These are phyloP conservation scores for Scelioninae gen. 2 DNA, from an alignment of 2,888 invertebrate genomes.

Conservation along the genomic window DNA sequence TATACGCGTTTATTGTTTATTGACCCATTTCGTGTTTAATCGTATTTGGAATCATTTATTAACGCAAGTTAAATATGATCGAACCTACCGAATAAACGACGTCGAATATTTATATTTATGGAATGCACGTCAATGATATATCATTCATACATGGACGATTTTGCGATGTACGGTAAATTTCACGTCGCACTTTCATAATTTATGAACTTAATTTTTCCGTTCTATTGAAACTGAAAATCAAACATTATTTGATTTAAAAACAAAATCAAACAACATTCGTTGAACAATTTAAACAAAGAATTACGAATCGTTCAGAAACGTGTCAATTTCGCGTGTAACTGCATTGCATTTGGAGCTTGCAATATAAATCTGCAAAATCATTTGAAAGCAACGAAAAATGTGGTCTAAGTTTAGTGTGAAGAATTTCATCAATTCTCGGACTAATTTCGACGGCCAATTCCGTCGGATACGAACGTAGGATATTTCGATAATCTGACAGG, in stretches of 20 bases:
- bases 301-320: background rate
- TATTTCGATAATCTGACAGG: too few relatives aligned
- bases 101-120: constrained; percentile 25
- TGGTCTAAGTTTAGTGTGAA: too few relatives aligned
- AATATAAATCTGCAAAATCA: too few relatives aligned
- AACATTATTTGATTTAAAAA: background rate
- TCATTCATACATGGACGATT: constrained; percentile 19
- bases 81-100: constrained; percentile 5
- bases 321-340: too few relatives aligned
- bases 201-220: constrained; percentile 18
- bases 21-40: constrained; percentile 5
- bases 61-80: constrained; percentile 27
- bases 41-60: constrained; percentile 18
- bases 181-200: constrained; percentile 8
- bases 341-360: too few relatives aligned
- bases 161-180: constrained; percentile 12
- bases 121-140: constrained; percentile 13
- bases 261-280: background rate
- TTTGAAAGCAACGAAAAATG: too few relatives aligned
- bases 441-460: too few relatives aligned
- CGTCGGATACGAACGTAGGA: too few relatives aligned
- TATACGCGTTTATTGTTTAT: constrained; percentile 12
- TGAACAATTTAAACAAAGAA: background rate
- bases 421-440: too few relatives aligned
- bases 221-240: background rate